These are phyloP conservation scores for Galeopsomyia nigrocyanea DNA, from an alignment of 2,888 invertebrate genomes.

Conservation along the genomic window DNA sequence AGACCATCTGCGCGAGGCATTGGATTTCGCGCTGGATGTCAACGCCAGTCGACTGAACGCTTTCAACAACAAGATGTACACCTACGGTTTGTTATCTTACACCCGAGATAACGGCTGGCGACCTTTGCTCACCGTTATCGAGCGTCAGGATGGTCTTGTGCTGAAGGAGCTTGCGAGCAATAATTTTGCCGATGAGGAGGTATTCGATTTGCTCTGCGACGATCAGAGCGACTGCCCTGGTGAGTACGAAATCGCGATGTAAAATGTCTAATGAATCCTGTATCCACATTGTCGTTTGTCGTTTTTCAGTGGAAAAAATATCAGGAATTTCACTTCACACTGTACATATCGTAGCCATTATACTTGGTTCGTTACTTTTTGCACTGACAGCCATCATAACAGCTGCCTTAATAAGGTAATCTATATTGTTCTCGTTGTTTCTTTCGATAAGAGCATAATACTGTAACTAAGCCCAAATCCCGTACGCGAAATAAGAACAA, in stretches of 20 bases:
- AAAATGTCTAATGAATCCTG: no score
- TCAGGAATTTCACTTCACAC: slow-evolving; percentile 60
- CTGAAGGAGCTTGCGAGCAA: slow-evolving; percentile 54
- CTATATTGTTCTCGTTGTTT: not conserved
- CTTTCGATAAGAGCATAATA: slow-evolving; percentile 41
- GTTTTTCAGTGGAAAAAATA: slow-evolving; percentile 49
- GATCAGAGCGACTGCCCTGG: slow-evolving; percentile 63
- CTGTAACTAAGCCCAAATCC: slow-evolving; percentile 63
- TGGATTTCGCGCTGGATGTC: slow-evolving; percentile 54
- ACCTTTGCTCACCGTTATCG: slow-evolving; percentile 67
- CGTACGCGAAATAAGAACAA: no score
- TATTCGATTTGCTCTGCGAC: slow-evolving; percentile 55
- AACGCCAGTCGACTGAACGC: slow-evolving; percentile 56
- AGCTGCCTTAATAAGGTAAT: slow-evolving; percentile 65
- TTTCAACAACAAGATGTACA: slow-evolving; percentile 64
- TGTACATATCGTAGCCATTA: slow-evolving; percentile 66
- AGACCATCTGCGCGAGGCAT: slow-evolving; percentile 61
- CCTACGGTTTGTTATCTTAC: slow-evolving; percentile 58
- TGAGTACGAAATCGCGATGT: not conserved
- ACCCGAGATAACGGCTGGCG: slow-evolving; percentile 67
- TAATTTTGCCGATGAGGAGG: slow-evolving; percentile 55
- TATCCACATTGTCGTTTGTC: not conserved
- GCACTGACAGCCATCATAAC: slow-evolving; percentile 61
- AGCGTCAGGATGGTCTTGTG: slow-evolving; percentile 63
- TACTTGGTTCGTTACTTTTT: slow-evolving; percentile 64